These are phyloP conservation scores for Melanchra persicariae DNA, from an alignment of 2,888 invertebrate species.

Conservation along the genomic window DNA sequence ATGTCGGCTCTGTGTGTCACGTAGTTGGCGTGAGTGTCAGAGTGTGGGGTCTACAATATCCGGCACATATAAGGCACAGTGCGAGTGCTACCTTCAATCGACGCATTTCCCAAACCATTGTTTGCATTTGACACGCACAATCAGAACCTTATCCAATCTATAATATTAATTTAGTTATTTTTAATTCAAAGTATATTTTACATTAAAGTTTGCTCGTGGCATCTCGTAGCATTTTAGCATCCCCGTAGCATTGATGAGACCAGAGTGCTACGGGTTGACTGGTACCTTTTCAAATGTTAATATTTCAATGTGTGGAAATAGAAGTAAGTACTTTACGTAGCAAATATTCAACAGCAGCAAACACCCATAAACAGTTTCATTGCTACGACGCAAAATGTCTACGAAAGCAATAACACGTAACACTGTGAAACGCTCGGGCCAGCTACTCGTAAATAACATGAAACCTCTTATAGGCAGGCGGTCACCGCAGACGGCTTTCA, in stretches of 20 bases:
- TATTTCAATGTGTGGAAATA: no score
- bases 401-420: slow-evolving; percentile 52
- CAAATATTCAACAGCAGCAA: slow-evolving; percentile 16
- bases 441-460: slow-evolving; percentile 70
- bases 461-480: slow-evolving; percentile 72
- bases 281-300: not conserved
- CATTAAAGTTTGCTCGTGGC: not conserved
- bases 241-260: not conserved
- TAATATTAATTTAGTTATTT: slow-evolving; percentile 1
- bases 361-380: slow-evolving; percentile 15
- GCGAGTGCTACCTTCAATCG: slow-evolving; percentile 44
- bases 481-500: slow-evolving; percentile 76
- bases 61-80: slow-evolving; percentile 54
- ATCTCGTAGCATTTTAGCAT: not conserved
- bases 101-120: slow-evolving; percentile 40
- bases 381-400: slow-evolving; percentile 27
- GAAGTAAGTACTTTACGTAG: no score
- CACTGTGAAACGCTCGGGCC: slow-evolving; percentile 59
- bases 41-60: slow-evolving; percentile 62
- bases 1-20: slow-evolving; percentile 35
- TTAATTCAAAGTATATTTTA: not conserved
- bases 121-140: slow-evolving; percentile 44
- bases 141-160: slow-evolving; percentile 14
- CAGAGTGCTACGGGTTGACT: not conserved
- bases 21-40: slow-evolving; percentile 39